A percentile compares a stretch with the other conserved stretches of the same genome.
phyloP scores from a whole-genome alignment of 1,140 invertebrate species.

The Campodea augens region DNA sequence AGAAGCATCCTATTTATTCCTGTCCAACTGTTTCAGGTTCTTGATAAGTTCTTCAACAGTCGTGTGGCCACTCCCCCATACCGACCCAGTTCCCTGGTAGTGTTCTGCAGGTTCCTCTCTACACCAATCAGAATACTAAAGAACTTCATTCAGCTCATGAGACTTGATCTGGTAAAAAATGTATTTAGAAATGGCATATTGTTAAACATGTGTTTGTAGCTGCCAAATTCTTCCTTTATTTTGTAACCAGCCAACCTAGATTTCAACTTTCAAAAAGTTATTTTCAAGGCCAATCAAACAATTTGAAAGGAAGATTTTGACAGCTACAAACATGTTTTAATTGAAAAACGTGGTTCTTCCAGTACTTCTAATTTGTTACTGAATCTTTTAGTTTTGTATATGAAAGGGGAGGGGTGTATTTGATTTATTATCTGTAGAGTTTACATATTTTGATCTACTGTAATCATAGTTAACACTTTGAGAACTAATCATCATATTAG shows the following conservation, averaged over 20 bases:
- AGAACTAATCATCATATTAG: no score
- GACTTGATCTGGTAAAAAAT: constrained; percentile 42
- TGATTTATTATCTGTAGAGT: background rate
- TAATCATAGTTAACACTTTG: background rate
- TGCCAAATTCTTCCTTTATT: no score
- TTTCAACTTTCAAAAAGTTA: no score
- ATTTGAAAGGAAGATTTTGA: background rate
- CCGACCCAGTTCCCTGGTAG: constrained; percentile 65
- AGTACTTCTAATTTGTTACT: no score
- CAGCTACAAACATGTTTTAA: no score
- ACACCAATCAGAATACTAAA: constrained; percentile 66
- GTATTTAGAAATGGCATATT: background rate
- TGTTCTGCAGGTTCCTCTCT: constrained; percentile 62
- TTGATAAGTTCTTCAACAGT: constrained; percentile 83
- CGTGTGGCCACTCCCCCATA: constrained; percentile 70
- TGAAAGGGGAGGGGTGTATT: background rate
- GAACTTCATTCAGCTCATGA: constrained; percentile 79
- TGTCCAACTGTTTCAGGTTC: constrained; percentile 40
- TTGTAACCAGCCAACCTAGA: no score
- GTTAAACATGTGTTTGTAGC: background rate
- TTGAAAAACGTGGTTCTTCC: no score
- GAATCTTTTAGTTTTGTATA: no score
- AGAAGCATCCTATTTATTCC: no score
- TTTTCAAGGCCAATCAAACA: background rate
- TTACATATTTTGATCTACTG: background rate